phyloP scores from a whole-genome alignment of 2,113 vertebrate genomes.

The Poeciliopsis occidentalis region DNA sequence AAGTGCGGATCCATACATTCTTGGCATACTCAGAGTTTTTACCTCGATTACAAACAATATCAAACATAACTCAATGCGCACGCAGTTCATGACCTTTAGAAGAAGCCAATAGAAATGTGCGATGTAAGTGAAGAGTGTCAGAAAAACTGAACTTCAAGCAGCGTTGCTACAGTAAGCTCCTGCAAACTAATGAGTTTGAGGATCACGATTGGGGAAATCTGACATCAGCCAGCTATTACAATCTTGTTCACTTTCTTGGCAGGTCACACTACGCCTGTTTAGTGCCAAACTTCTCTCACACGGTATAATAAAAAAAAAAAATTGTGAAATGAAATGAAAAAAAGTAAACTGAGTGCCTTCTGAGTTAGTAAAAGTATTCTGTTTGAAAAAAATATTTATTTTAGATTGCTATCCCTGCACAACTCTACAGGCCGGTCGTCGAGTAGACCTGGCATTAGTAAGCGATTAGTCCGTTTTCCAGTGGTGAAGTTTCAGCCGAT shows the following conservation, averaged over 20 bases:
- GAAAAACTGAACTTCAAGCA: constrained; percentile 11
- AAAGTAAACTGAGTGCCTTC: neutral
- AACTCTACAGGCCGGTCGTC: constrained; percentile 2
- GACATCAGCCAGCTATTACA: neutral
- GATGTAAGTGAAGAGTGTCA: neutral
- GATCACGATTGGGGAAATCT: constrained; percentile 3
- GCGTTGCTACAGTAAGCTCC: constrained; percentile 4
- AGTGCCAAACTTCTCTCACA: constrained; percentile 6
- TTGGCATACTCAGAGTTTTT: constrained; percentile 12
- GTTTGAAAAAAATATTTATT: constrained; percentile 4
- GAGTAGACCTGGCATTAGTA: neutral
- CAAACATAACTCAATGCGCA: constrained; percentile 16
- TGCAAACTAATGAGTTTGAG: constrained; percentile 5
- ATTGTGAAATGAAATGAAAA: neutral
- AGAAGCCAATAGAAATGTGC: constrained; percentile 9
- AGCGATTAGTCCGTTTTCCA: neutral
- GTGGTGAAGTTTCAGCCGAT: constrained; percentile 6
- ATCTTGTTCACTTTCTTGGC: neutral
- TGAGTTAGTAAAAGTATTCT: constrained; percentile 7
- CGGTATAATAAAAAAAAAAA: constrained; percentile 4
- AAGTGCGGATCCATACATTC: constrained; percentile 41
- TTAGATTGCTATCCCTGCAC: constrained; percentile 1
- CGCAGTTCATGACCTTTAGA: neutral
- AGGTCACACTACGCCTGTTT: neutral
- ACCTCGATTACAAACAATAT: constrained; percentile 35